Conservation (phyloP, 2,888 invertebrate species). For the Morpho helenor region DNA sequence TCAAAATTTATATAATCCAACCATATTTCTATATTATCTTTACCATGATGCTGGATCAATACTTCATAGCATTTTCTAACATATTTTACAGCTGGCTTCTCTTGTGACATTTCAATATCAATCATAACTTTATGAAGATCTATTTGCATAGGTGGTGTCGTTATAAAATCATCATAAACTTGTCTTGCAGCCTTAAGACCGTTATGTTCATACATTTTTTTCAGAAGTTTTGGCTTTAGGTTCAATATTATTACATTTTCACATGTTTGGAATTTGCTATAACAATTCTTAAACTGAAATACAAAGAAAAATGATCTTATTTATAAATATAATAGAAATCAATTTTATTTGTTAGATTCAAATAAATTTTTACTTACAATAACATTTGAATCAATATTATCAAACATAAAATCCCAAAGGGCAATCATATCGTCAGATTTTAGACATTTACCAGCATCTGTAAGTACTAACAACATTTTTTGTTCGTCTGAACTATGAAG, state of each 20-base stretch:
- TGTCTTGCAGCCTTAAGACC: constrained; percentile 80
- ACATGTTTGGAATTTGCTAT: constrained; percentile 64
- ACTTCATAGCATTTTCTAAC: constrained; percentile 81
- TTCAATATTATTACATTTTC: constrained; percentile 68
- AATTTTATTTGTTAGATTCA: too few species aligned
- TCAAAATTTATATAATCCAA: constrained; percentile 86
- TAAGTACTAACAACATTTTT: constrained; percentile 48
- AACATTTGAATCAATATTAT: constrained; percentile 48
- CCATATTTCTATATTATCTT: constrained; percentile 83
- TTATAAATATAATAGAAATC: neutral
- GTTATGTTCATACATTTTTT: constrained; percentile 72
- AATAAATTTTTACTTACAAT: constrained; percentile 46
- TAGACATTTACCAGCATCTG: constrained; percentile 53
- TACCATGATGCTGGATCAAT: constrained; percentile 83
- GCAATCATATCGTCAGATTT: constrained; percentile 48
- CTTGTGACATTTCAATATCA: constrained; percentile 69
- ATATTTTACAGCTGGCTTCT: constrained; percentile 61
- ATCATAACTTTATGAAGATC: constrained; percentile 83
- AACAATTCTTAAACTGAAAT: constrained; percentile 59
- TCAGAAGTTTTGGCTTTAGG: constrained; percentile 80
- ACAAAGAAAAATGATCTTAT: neutral
- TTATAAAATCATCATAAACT: constrained; percentile 80
- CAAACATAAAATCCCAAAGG: constrained; percentile 57
- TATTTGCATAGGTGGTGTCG: constrained; percentile 78
- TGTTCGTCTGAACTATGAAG: constrained; percentile 54